Conservation (phyloP, 2,797 vertebrate species). For the Choloepus didactylus region DNA sequence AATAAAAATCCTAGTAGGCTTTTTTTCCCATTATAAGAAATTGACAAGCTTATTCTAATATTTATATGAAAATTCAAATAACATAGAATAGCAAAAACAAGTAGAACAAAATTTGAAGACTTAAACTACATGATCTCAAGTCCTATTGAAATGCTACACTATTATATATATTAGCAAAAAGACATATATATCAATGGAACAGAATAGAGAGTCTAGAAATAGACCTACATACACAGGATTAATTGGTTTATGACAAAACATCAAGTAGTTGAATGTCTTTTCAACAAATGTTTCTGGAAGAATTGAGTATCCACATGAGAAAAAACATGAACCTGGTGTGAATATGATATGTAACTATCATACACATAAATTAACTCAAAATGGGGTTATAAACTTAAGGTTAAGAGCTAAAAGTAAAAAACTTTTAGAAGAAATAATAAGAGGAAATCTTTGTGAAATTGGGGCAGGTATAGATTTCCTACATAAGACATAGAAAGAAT, state of each 20-base stretch:
- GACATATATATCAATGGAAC: not conserved
- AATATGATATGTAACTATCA: not conserved
- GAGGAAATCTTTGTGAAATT: not conserved
- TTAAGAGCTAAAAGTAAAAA: not conserved
- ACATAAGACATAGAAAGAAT: not conserved
- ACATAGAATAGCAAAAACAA: not conserved
- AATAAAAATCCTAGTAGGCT: not conserved
- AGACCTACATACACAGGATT: not conserved
- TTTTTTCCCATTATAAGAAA: not conserved
- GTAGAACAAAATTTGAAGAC: not conserved
- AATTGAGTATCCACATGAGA: not conserved
- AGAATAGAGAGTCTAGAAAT: slow-evolving; percentile 14
- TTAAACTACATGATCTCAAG: not conserved
- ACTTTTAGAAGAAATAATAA: not conserved
- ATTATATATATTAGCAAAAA: not conserved
- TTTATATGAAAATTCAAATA: not conserved
- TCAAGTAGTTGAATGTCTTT: not conserved
- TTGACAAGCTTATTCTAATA: not conserved
- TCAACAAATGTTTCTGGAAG: not conserved
- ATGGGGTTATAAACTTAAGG: not conserved
- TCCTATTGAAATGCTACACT: not conserved
- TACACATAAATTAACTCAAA: not conserved
- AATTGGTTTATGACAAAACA: not conserved
- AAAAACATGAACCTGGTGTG: not conserved
- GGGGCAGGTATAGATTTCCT: not conserved